phyloP scores from a whole-genome alignment of 2,797 vertebrate species.

The Eutrigla gurnardus region DNA sequence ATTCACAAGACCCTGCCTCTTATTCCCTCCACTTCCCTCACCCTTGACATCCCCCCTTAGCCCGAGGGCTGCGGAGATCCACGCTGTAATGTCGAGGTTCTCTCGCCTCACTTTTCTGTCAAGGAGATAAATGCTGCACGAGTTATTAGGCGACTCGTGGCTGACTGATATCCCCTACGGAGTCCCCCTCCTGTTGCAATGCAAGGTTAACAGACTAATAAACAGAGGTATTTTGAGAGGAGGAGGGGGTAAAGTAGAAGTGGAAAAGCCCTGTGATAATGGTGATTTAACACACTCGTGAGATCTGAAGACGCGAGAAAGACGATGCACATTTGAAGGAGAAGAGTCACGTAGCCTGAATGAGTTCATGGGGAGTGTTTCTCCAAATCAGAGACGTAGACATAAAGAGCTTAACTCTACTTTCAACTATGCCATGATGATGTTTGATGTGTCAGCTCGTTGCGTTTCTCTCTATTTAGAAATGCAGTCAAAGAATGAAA shows the following conservation, averaged over 20 bases:
- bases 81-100: constrained; percentile 49
- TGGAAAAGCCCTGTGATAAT: constrained; percentile 28
- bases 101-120: constrained; percentile 62
- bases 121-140: constrained; percentile 60
- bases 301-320: constrained; percentile 22
- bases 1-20: constrained; percentile 53
- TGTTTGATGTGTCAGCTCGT: constrained; percentile 69
- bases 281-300: constrained; percentile 26
- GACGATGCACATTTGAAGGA: constrained; percentile 41
- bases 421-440: constrained; percentile 66
- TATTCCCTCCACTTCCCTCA: constrained; percentile 49
- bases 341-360: constrained; percentile 34
- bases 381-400: constrained; percentile 54
- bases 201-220: constrained; percentile 59
- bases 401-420: constrained; percentile 65
- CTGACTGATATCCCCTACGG: constrained; percentile 66
- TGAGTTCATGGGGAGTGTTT: constrained; percentile 53
- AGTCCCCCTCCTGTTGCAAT: constrained; percentile 42
- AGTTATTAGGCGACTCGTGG: constrained; percentile 64
- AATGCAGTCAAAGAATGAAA: constrained; percentile 73
- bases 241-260: constrained; percentile 16
- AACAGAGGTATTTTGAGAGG: constrained; percentile 38
- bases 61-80: constrained; percentile 55
- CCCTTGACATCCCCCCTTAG: constrained; percentile 52
- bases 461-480: constrained; percentile 67